Evolutionary conservation across 2,113 vertebrate species (phyloP).

Genomic region (Aldabrachelys gigantea): DNA sequence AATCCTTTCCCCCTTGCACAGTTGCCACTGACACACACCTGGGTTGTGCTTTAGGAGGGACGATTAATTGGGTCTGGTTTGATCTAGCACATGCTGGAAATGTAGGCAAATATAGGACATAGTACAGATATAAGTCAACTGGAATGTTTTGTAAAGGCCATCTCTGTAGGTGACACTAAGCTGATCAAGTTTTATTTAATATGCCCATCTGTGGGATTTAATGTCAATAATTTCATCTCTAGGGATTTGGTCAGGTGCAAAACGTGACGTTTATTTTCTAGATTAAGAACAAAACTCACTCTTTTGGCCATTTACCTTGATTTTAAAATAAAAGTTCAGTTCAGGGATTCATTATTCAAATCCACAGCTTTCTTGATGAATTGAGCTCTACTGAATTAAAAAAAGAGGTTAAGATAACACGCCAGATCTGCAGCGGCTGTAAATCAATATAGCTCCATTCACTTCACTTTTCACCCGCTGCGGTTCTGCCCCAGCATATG

Average conservation of each 20-base stretch:
- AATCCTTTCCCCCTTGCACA: not conserved
- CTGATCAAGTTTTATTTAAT: not conserved
- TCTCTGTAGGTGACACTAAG: not conserved
- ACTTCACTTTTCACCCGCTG: not conserved
- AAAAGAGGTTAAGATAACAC: not conserved
- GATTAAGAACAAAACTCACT: not conserved
- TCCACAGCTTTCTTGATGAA: not conserved
- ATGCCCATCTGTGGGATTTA: conserved; percentile 8
- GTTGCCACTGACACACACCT: not conserved
- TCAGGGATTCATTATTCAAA: not conserved
- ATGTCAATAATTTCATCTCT: not conserved
- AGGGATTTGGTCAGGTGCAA: not conserved
- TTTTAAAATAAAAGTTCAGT: conserved; percentile 18
- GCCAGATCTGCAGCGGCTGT: not conserved
- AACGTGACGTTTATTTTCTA: not conserved
- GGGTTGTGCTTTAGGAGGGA: too few relatives aligned
- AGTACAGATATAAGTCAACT: not conserved
- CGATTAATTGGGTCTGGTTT: not conserved
- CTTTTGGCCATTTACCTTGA: not conserved
- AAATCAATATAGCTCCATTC: not conserved
- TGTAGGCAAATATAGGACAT: not conserved
- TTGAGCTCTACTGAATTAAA: not conserved
- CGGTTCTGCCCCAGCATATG: not conserved
- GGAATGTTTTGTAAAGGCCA: not conserved
- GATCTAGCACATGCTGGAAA: not conserved